Evolutionary conservation across 2,888 invertebrate genomes (phyloP).

Genomic region (Colletes collaris): DNA sequence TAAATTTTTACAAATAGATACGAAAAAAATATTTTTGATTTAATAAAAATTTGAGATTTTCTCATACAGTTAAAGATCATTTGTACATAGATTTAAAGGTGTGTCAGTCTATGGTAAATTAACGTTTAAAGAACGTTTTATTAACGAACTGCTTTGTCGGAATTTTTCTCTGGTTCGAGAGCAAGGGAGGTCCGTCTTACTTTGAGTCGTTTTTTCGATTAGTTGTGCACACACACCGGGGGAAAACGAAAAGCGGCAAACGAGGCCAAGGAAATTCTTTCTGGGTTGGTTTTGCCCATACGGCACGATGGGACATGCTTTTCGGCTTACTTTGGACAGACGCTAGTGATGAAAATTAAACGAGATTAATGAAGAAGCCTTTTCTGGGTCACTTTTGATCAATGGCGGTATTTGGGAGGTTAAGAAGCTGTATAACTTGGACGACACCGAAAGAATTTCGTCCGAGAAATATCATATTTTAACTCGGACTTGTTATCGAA

Average conservation of each 20-base stretch:
- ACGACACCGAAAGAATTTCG: neutral
- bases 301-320: neutral
- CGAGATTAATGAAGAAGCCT: constrained; percentile 30
- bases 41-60: too few species aligned
- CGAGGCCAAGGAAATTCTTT: constrained; percentile 26
- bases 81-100: too few species aligned
- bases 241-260: constrained; percentile 13
- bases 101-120: too few species aligned
- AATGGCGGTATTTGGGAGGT: constrained; percentile 8
- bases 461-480: constrained; percentile 4
- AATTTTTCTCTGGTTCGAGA: too few species aligned
- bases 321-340: constrained; percentile 11
- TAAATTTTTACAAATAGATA: too few species aligned
- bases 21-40: too few species aligned
- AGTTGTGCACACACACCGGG: neutral
- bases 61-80: too few species aligned
- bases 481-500: neutral
- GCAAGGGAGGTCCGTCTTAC: too few species aligned
- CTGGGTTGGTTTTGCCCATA: constrained; percentile 2
- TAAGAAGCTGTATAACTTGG: constrained; percentile 13
- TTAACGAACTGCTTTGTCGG: too few species aligned
- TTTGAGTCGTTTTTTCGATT: neutral
- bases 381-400: constrained; percentile 32
- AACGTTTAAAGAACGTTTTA: too few species aligned
- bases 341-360: constrained; percentile 31